Conservation (phyloP, 2,113 vertebrate genomes). For the Erinaceus europaeus region DNA sequence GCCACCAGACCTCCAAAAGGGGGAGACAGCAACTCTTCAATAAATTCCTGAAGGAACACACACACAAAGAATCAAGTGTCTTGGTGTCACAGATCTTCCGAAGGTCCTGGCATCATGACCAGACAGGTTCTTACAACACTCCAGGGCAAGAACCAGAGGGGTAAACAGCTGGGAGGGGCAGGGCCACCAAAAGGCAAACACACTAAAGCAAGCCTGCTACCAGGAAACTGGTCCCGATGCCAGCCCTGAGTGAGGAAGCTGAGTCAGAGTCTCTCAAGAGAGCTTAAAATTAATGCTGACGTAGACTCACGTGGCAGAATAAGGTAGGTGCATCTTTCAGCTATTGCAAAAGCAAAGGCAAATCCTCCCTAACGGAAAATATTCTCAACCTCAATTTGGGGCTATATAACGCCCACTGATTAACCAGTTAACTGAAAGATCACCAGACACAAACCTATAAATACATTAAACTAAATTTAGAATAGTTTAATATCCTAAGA, state of each 20-base stretch:
- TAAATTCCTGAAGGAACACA: constrained; percentile 87
- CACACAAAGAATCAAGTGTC: background rate
- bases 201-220: background rate
- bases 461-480: too few relatives aligned
- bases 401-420: background rate
- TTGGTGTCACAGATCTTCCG: background rate
- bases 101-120: background rate
- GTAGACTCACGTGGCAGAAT: background rate
- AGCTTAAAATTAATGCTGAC: background rate
- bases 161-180: background rate
- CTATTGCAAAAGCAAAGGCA: background rate
- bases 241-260: background rate
- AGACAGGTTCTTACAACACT: background rate
- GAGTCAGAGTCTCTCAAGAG: background rate
- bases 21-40: constrained; percentile 91
- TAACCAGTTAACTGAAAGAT: background rate
- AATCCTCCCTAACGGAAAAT: background rate
- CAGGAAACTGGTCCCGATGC: background rate
- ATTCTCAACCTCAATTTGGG: background rate
- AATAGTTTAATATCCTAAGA: too few relatives aligned
- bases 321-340: background rate
- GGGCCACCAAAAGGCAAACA: background rate
- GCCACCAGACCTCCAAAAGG: constrained; percentile 94
- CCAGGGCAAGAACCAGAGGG: background rate
- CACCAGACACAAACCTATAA: background rate